Evolutionary conservation across 2,113 vertebrate genomes (phyloP).

Genomic region (Ptilonorhynchus violaceus): DNA sequence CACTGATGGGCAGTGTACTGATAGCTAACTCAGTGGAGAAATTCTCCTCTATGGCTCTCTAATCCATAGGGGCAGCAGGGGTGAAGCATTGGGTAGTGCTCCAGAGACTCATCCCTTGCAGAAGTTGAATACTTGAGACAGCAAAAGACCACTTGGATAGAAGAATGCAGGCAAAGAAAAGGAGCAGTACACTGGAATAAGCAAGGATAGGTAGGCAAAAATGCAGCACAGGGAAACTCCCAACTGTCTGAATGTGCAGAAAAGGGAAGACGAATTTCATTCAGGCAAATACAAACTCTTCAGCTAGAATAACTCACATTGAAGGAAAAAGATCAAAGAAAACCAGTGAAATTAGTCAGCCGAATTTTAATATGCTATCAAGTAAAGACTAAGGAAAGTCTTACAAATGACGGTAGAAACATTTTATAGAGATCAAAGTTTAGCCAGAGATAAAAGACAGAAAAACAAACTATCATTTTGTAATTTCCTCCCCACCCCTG

Average conservation of each 20-base stretch:
- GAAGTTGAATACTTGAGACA: background rate
- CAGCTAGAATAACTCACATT: background rate
- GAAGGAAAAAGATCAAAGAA: conserved; percentile 56
- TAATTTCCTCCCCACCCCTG: background rate
- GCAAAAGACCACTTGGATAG: background rate
- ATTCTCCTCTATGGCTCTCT: background rate
- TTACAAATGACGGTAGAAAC: conserved; percentile 10
- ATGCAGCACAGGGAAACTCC: background rate
- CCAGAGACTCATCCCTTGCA: background rate
- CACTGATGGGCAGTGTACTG: background rate
- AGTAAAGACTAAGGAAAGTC: conserved; percentile 30
- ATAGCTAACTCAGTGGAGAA: background rate
- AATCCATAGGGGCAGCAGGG: background rate
- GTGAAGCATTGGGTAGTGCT: background rate
- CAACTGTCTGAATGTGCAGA: background rate
- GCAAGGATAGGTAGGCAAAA: background rate
- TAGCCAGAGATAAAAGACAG: conserved; percentile 51
- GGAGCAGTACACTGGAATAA: background rate
- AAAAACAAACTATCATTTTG: conserved; percentile 50
- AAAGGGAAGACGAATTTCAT: background rate
- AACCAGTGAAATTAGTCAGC: conserved; percentile 30
- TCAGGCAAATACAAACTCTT: background rate
- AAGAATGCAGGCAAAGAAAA: background rate
- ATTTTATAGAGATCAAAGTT: conserved; percentile 60
- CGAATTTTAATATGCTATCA: conserved; percentile 40